Evolutionary conservation across 53 echinoderm and acorn worm genomes (phyloP), one percentile per base, ranked within the genome.

Genomic region (Echinarachnius parma): DNA sequence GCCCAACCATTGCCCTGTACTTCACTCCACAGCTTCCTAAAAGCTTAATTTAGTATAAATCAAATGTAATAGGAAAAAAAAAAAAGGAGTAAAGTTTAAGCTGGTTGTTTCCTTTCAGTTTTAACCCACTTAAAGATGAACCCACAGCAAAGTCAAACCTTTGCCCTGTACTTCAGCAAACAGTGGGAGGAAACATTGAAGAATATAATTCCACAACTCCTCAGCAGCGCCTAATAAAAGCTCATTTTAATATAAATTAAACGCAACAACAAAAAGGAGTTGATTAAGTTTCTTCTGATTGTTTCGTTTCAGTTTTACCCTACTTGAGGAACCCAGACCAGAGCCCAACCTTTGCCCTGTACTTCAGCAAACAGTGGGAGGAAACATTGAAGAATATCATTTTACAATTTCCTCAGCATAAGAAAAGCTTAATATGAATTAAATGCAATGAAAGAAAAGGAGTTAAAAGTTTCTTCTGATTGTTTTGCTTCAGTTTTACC

Each of bases 331-430:
- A 83, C 34, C 91, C 98, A 0, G 98, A 98, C 44, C 98, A 98
- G 86, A 88, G 70, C 36, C 62, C 81, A 15, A 47, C 79, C 26
- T 96, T 96, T 83, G 86, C 92, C 29, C 71, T 91, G 59, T 98
- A 92, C 80, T 98, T 98, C 66, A 89, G 82, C 78, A 91, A 83
- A 37, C 90, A 90, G 67, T 98, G 98, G 98, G 88, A 98, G 53
- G 98, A 98, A 32, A 98, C 91, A 0, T 65, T 91, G 47, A 85
- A 79, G 31, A n/a, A 87, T 91, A 33, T 98, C 98, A 13, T 83
- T 91, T 4, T 88, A 91, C 24, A 91, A 98, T 75, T 98, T 98
- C 75, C 85, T 98, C 64, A 98, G 91, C 35, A 80, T 98, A n/a
- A n/a, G n/a, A n/a, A n/a, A n/a, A n/a, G n/a, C n/a, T n/a, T n/a